phyloP scores from a whole-genome alignment of 2,888 invertebrate species.

The Bellardia pandia region DNA sequence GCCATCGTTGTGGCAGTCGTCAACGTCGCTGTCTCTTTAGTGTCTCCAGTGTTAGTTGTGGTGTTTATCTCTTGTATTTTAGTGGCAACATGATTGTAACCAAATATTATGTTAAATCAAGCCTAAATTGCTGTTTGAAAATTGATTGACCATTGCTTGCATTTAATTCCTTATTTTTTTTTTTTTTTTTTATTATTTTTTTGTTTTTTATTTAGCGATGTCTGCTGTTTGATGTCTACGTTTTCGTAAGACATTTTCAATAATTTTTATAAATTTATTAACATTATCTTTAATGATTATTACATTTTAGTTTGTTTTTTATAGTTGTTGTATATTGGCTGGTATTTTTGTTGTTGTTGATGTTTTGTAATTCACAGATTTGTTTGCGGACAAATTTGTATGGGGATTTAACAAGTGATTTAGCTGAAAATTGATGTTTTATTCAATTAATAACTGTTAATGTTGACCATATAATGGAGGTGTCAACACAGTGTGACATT shows the following conservation, averaged over 20 bases:
- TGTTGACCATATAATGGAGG: constrained; percentile 27
- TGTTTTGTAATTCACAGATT: constrained; percentile 15
- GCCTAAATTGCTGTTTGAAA: constrained; percentile 54
- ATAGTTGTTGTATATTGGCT: constrained; percentile 31
- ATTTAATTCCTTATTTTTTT: constrained; percentile 35
- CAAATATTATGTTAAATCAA: constrained; percentile 65
- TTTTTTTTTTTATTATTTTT: not conserved
- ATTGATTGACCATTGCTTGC: constrained; percentile 52
- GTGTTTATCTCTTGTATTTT: constrained; percentile 51
- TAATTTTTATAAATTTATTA: constrained; percentile 63
- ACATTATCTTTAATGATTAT: constrained; percentile 56
- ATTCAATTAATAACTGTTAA: constrained; percentile 58
- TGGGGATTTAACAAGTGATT: constrained; percentile 43
- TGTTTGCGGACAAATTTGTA: constrained; percentile 45
- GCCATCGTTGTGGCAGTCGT: constrained; percentile 57
- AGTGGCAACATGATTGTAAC: constrained; percentile 61
- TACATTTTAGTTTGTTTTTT: constrained; percentile 22
- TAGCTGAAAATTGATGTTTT: constrained; percentile 50
- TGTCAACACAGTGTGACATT: constrained; percentile 48
- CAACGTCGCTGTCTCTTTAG: constrained; percentile 56
- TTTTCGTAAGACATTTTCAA: constrained; percentile 58
- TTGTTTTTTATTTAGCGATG: constrained; percentile 46
- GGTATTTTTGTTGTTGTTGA: not conserved
- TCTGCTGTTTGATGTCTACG: constrained; percentile 72
- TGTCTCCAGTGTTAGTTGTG: constrained; percentile 45